Conservation (phyloP, 2,888 invertebrate genomes). For the Dinocampus coccinellae region DNA sequence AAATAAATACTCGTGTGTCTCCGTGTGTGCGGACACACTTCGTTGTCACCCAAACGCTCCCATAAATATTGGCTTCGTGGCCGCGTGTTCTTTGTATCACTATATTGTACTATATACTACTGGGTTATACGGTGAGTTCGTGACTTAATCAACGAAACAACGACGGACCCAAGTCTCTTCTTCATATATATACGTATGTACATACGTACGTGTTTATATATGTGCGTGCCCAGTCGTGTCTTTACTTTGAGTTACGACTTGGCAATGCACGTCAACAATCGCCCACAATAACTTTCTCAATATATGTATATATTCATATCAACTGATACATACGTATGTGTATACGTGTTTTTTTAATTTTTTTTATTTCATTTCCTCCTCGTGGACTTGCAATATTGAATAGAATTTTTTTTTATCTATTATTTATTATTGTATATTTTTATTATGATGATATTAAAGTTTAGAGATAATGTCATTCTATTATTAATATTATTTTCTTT, state of each 20-base stretch:
- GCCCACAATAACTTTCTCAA: background rate
- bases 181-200: background rate
- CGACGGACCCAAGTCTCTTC: slow-evolving; percentile 42
- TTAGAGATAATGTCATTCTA: background rate
- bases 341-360: too few species aligned
- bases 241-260: slow-evolving; percentile 35
- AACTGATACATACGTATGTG: too few species aligned
- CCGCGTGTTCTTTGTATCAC: background rate
- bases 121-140: slow-evolving; percentile 42
- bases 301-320: too few species aligned
- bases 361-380: too few species aligned
- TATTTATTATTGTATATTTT: too few species aligned
- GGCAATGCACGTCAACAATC: slow-evolving; percentile 20
- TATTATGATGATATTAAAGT: background rate
- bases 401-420: too few species aligned
- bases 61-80: slow-evolving; percentile 53
- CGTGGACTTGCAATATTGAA: too few species aligned
- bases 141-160: slow-evolving; percentile 56
- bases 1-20: background rate
- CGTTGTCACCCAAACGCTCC: slow-evolving; percentile 24
- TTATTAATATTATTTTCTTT: background rate
- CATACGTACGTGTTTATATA: background rate
- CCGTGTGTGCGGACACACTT: slow-evolving; percentile 2
- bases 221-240: slow-evolving; percentile 33
- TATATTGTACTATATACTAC: background rate